These are phyloP conservation scores for Bombus fervidus DNA, from an alignment of 1,140 invertebrate genomes.

Conservation along the genomic window DNA sequence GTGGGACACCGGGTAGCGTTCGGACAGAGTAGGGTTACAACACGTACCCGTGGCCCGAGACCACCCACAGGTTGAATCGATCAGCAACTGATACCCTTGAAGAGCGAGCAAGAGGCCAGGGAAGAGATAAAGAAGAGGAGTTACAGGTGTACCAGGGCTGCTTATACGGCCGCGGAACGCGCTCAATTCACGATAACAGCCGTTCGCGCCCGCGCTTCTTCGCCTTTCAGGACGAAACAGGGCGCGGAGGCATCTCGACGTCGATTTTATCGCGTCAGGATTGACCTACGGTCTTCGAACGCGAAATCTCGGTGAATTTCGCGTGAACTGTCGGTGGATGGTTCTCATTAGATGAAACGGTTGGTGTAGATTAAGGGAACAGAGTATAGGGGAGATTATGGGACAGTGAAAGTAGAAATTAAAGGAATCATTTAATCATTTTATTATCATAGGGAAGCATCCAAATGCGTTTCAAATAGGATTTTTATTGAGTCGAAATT, in stretches of 20 bases:
- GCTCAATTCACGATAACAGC: constrained; percentile 76
- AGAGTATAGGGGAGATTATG: too few species aligned
- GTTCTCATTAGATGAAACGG: not conserved
- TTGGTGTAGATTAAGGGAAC: too few species aligned
- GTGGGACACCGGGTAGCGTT: constrained; percentile 71
- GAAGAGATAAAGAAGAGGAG: constrained; percentile 62
- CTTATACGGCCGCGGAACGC: constrained; percentile 66
- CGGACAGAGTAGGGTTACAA: constrained; percentile 74
- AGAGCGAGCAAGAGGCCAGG: constrained; percentile 42
- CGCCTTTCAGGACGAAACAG: constrained; percentile 56
- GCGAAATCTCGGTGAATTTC: constrained; percentile 45
- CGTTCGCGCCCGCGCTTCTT: constrained; percentile 27
- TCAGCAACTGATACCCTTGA: constrained; percentile 76
- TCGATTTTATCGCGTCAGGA: constrained; percentile 72
- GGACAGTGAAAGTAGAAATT: too few species aligned
- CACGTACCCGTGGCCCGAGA: constrained; percentile 72
- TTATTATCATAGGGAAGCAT: too few species aligned
- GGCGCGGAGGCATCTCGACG: constrained; percentile 70
- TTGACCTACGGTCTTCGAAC: constrained; percentile 62
- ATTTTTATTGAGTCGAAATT: too few species aligned
- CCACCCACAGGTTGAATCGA: constrained; percentile 80
- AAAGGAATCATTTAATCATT: too few species aligned
- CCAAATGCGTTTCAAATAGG: too few species aligned
- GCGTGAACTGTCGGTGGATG: constrained; percentile 13
- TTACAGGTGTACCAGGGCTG: constrained; percentile 76